Evolutionary conservation across 1,140 invertebrate genomes (phyloP), one percentile per base, ranked within the genome.

Genomic region (Dreissena rostriformis): DNA sequence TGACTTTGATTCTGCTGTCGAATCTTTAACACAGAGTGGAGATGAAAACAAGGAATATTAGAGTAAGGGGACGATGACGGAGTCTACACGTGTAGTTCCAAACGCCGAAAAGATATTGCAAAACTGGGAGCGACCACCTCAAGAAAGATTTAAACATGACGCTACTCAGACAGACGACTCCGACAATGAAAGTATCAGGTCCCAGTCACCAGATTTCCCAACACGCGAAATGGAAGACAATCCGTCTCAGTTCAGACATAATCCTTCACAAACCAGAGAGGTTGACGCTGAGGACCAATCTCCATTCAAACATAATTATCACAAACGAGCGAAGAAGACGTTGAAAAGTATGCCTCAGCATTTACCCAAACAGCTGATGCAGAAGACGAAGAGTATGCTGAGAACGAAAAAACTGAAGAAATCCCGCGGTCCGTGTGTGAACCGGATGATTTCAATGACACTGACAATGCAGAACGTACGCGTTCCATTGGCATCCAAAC

Each of bases 131-230:
- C 2, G 39, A 39, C 2, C 39, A 39, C 39, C 39, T 2, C 39
- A 39, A 39, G 39, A 39, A 39, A 39, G 8, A 8, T 39, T 39
- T 39, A 2, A 39, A 39, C 39, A 39, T 39, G 39, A 39, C 2
- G 8, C 39, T 39, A 39, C 39, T 2, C 39, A 39, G 39, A 39
- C 39, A 39, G 8, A 39, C 8, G 39, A 39, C 39, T 39, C 39
- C 39, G 39, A 39, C 39, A 39, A 39, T 39, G 39, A 39, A 39
- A 65, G 74, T 17, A 14, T 52, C 8, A 61, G 74, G 8, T 76
- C 74, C 22, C 19, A 49, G 15, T 76, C 74, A 63, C 74, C 74
- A 7, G 77, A 79, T 29, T 28, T 29, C 15, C 49, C 28, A n/a
- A 24, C 29, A 55, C 49, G 49, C 12, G 26, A 71, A 39, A 71